phyloP scores from a whole-genome alignment of 2,113 vertebrate genomes.

The Eubucco bourcierii region DNA sequence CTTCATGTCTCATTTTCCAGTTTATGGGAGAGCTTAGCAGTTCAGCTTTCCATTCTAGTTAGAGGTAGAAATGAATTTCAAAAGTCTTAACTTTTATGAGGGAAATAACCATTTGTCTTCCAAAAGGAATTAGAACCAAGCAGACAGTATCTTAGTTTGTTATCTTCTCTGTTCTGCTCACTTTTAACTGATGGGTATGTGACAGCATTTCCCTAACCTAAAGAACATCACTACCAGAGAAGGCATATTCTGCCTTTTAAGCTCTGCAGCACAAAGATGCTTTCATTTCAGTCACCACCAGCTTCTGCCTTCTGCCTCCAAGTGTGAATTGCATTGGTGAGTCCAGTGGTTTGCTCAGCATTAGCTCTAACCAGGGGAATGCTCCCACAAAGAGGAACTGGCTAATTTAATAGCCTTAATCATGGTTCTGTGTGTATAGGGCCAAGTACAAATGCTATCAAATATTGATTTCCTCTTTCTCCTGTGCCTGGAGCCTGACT shows the following conservation, averaged over 20 bases:
- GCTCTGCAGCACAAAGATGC: background rate
- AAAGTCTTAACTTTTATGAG: background rate
- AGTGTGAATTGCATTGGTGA: background rate
- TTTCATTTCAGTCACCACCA: background rate
- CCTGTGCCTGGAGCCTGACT: background rate
- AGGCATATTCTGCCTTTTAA: background rate
- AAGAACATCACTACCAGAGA: background rate
- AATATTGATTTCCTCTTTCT: background rate
- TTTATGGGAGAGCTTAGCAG: background rate
- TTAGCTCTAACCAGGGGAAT: background rate
- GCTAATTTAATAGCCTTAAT: background rate
- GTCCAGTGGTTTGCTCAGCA: background rate
- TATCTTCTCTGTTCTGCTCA: background rate
- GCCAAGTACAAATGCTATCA: background rate
- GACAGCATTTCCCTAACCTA: background rate
- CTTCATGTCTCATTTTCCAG: background rate
- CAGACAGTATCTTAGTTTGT: background rate
- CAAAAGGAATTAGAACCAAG: background rate
- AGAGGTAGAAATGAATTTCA: background rate
- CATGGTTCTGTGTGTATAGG: background rate
- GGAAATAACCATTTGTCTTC: background rate
- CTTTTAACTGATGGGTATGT: background rate
- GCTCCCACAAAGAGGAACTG: background rate
- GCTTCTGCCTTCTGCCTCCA: background rate
- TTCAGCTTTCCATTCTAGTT: background rate